Base-by-base conservation (phyloP, 2,888 invertebrate genomes). In the Cremastinae sp. region DNA sequence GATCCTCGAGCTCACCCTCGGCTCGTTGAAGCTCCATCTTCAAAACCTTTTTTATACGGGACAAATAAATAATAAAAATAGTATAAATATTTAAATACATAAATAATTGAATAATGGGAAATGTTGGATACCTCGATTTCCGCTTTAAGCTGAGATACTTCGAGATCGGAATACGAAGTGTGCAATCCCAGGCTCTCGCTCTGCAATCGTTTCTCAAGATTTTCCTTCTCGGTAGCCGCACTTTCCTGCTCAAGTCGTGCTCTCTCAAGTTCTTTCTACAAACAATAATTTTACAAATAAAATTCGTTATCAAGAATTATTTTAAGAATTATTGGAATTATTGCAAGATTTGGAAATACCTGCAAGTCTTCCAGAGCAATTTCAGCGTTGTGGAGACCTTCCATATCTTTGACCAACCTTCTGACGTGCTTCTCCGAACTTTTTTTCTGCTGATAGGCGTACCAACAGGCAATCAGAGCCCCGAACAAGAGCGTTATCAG, bases 351-450 rank as follows among this genome's bases (percentile, higher is more conserved):
- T 7, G 3, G n/a, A 45, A 4, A 9, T 83, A 91, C 91, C 91
- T 97, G 97, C 90, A 98, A 92, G 86, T 96, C 95, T 85, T 95
- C 94, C 41, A 98, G 91, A 7, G 96, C 95, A 85, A 96, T 93
- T 90, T 98, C 98, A 0, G 98, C 98, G 85, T 94, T 95, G 84
- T 96, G 94, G 79, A 97, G 92, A 83, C 96, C 95, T 86, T 97
- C 97, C 96, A 98, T 97, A 84, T 98, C 97, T 80, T 95, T 94
- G 88, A 97, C 95, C 97, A 99, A 98, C 75, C 96, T 94, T 81
- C 94, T 94, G 78, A 99, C 92, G 88, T 98, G 96, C 78, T 92
- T 92, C 84, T 96, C 95, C 41, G 96, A 96, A 85, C 94, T 95
- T 86, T 96, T 96, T 87, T 97, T 96, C 82, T 98, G 97, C 72